phyloP scores from a whole-genome alignment of 2,113 vertebrate genomes.

The Empidonax traillii region DNA sequence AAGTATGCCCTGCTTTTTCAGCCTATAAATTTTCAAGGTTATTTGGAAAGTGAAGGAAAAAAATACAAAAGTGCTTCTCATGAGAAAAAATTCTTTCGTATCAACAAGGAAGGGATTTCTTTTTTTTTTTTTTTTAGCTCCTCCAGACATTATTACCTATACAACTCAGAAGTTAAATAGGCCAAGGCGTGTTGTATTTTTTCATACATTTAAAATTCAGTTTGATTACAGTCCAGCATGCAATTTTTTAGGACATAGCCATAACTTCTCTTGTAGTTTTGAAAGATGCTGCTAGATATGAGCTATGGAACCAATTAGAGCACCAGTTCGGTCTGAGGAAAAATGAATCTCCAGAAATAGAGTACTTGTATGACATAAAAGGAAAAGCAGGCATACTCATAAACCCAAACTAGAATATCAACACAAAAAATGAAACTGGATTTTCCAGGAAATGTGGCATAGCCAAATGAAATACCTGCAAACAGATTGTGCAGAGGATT shows the following conservation, averaged over 20 bases:
- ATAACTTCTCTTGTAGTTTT: background rate
- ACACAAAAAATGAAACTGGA: background rate
- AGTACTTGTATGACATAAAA: background rate
- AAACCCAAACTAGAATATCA: constrained; percentile 12
- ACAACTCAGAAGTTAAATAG: background rate
- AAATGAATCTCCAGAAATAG: constrained; percentile 41
- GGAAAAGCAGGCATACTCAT: background rate
- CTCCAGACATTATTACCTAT: background rate
- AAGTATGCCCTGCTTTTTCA: background rate
- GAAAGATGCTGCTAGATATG: constrained; percentile 17
- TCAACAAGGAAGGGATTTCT: background rate
- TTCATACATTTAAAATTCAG: background rate
- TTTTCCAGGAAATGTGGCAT: constrained; percentile 7
- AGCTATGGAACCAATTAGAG: constrained; percentile 61
- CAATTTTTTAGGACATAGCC: background rate
- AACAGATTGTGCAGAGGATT: background rate
- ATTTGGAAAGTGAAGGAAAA: constrained; percentile 28
- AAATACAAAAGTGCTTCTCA: background rate
- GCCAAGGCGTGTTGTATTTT: background rate
- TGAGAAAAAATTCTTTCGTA: background rate
- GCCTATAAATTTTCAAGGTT: constrained; percentile 55
- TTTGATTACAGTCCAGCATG: background rate
- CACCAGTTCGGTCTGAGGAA: background rate
- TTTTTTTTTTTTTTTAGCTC: background rate
- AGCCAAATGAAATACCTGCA: background rate